Evolutionary conservation across 2,113 vertebrate species (phyloP).

Genomic region (Mobula hypostoma): DNA sequence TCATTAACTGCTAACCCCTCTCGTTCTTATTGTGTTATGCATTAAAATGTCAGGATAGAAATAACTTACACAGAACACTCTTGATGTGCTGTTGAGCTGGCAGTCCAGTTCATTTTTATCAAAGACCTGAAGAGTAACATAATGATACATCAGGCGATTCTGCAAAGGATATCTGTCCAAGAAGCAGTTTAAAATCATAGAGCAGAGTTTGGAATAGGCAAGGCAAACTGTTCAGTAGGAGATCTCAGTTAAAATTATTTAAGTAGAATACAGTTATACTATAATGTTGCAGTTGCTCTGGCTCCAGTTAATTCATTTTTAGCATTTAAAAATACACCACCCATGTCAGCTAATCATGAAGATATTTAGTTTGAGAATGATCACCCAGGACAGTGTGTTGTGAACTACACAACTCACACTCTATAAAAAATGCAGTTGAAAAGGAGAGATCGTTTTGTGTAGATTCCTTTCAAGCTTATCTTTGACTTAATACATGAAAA

Average conservation of each 20-base stretch:
- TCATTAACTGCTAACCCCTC: neutral
- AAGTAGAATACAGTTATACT: neutral
- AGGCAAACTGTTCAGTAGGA: neutral
- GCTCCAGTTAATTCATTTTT: neutral
- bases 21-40: neutral
- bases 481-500: too few relatives aligned
- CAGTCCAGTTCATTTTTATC: neutral
- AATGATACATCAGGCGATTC: neutral
- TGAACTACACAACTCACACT: too few relatives aligned
- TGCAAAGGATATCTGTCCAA: neutral
- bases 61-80: neutral
- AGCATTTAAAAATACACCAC: neutral
- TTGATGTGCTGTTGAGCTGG: neutral
- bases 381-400: too few relatives aligned
- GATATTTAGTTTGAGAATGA: too few relatives aligned
- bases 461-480: too few relatives aligned
- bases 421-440: too few relatives aligned
- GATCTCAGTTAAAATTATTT: neutral
- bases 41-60: neutral
- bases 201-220: neutral
- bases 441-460: too few relatives aligned
- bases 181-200: neutral
- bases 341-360: neutral
- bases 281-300: neutral
- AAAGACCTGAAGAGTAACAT: neutral